A percentile compares a stretch with the other conserved stretches of the same genome.
Evolutionary conservation across 2,797 vertebrate species (phyloP).

Genomic region (Arrhamphus sclerolepis): DNA sequence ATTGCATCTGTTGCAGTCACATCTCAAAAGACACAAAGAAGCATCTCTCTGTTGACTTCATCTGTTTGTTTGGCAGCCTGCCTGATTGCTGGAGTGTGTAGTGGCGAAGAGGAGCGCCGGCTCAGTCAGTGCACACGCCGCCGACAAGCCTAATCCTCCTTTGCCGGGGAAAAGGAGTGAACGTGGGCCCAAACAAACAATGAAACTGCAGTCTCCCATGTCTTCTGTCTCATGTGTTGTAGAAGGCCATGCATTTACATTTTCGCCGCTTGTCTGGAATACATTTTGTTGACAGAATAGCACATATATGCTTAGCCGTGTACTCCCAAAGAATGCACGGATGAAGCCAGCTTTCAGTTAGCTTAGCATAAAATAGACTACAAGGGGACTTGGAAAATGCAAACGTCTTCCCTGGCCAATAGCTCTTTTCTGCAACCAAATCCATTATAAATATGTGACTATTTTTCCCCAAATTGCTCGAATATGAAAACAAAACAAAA

Average conservation of each 20-base stretch:
- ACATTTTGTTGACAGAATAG: conserved; percentile 14
- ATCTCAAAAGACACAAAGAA: conserved; percentile 77
- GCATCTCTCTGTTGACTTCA: conserved; percentile 82
- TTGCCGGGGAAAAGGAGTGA: conserved; percentile 21
- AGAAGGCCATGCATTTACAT: conserved; percentile 31
- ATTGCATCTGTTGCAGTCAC: conserved; percentile 80
- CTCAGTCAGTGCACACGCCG: conserved; percentile 51
- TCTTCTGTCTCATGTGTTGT: conserved; percentile 22
- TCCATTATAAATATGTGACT: background rate
- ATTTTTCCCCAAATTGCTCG: background rate
- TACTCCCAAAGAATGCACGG: background rate
- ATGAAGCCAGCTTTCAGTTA: background rate
- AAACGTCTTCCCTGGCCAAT: too few species aligned
- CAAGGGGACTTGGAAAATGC: too few species aligned
- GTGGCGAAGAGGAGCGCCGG: conserved; percentile 53
- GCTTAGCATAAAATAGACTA: background rate
- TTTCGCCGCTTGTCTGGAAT: conserved; percentile 32
- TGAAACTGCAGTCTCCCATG: conserved; percentile 29
- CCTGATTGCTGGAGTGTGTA: conserved; percentile 79
- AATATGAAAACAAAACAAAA: too few species aligned
- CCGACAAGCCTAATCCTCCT: conserved; percentile 64
- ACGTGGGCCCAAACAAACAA: conserved; percentile 54
- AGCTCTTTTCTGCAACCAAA: background rate
- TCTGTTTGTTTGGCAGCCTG: conserved; percentile 83
- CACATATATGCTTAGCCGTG: background rate